Conservation (phyloP, 2,113 vertebrate species). For the Loxodonta africana region DNA sequence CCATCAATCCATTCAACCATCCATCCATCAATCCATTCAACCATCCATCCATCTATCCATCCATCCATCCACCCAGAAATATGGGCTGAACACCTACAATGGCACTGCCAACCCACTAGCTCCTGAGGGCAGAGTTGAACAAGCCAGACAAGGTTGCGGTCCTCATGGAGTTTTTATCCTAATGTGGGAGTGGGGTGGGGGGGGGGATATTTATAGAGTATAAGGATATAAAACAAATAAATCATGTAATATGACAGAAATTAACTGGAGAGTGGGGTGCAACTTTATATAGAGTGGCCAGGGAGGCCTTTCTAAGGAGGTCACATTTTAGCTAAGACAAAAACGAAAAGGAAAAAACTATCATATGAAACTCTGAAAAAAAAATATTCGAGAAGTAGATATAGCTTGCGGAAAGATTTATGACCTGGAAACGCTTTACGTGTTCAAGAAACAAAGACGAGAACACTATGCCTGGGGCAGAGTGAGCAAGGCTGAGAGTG, state of each 20-base stretch:
- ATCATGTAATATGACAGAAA: not conserved
- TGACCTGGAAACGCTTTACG: not conserved
- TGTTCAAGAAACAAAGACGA: not conserved
- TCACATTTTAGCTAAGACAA: not conserved
- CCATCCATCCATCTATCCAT: not conserved
- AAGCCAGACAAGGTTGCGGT: not conserved
- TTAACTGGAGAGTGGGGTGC: not conserved
- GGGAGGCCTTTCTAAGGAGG: not conserved
- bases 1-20: not conserved
- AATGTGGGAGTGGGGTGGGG: accelerated
- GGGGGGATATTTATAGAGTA: not conserved
- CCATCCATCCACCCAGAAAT: not conserved
- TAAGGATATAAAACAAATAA: not conserved
- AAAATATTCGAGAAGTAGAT: not conserved
- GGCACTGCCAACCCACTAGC: not conserved
- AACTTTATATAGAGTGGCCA: not conserved
- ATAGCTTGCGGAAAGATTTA: not conserved
- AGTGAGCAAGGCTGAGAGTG: not conserved
- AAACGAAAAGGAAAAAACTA: not conserved
- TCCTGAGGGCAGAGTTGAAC: not conserved
- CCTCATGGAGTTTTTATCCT: not conserved
- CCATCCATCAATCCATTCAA: not conserved
- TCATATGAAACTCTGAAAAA: not conserved
- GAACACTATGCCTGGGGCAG: not conserved
- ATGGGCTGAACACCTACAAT: not conserved